Evolutionary conservation across 2,113 vertebrate species (phyloP), one percentile per base, ranked within the genome.

Genomic region (Amphiprion percula): DNA sequence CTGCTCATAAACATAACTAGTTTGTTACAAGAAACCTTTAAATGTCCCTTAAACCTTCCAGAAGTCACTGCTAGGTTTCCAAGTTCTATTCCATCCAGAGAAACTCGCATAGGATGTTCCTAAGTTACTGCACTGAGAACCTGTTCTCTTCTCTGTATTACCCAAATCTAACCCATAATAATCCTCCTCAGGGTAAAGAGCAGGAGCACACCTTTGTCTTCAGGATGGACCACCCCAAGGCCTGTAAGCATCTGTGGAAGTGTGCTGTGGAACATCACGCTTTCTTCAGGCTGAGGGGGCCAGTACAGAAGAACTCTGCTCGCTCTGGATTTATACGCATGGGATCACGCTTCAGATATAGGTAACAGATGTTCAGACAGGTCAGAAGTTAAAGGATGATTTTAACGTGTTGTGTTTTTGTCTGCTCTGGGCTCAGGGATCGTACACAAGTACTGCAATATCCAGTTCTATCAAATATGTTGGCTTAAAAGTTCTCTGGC

Each of bases 151-250:
- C 21, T 56, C 14, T 46, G 24, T n/a, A 2, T 41, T 63, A 12
- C 15, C 16, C 4, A 17, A 26, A 70, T 74, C 16, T 59, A 17
- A 59, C 17, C 2, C 5, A 4, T 10, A 4, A 19, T 5, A 2
- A 50, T 68, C 11, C 71, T 71, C 5, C 5, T 0, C 77, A 99
- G 98, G 98, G 97, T 30, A 99, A 99, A 90, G 98, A 99, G 83
- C 97, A 99, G 93, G 98, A 99, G 68, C 98, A 99, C 90, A 99
- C 98, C 1, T 99, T 99, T 87, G 97, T 99, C 15, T 99, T 99
- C 68, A 95, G 96, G 86, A 94, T 99, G 95, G 98, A 99, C 52
- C 98, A 99, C 69, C 98, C 98, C 19, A 99, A 98, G 88, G 98
- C 98, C 44, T 99, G 98, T 87, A 99, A 99, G 85, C 98, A 99